Conservation (phyloP, 2,888 invertebrate genomes). For the Leucophora obtusa region DNA sequence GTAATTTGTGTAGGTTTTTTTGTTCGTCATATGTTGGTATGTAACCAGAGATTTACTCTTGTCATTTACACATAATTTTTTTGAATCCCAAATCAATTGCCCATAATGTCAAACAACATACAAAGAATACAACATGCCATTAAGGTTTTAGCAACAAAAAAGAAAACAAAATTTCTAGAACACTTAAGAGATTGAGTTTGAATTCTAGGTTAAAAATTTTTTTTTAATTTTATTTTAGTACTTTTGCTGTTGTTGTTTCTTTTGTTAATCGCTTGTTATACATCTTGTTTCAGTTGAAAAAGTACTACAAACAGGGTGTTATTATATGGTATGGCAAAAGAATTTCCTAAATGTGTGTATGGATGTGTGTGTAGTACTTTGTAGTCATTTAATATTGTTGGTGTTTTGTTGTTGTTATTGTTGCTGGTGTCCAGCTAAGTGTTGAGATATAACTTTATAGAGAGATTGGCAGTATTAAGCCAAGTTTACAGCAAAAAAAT, state of each 20-base stretch:
- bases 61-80: conserved; percentile 42
- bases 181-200: background rate
- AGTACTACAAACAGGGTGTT: background rate
- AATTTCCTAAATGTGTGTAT: background rate
- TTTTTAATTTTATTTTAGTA: background rate
- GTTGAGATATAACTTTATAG: conserved; percentile 31
- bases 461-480: conserved; percentile 32
- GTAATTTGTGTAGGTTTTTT: conserved; percentile 15
- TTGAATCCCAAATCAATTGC: conserved; percentile 48
- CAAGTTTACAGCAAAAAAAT: background rate
- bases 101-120: conserved; percentile 4
- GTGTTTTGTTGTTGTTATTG: background rate
- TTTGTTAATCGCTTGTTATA: conserved; percentile 42
- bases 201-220: conserved; percentile 39
- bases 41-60: conserved; percentile 46
- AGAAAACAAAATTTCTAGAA: background rate
- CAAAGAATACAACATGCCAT: conserved; percentile 15
- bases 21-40: background rate
- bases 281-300: conserved; percentile 35
- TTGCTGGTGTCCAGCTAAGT: conserved; percentile 22
- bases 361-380: background rate
- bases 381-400: conserved; percentile 30
- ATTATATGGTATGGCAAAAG: background rate
- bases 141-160: background rate
- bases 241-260: conserved; percentile 1